Conservation (phyloP, 2,113 vertebrate species). For the Talpa occidentalis region DNA sequence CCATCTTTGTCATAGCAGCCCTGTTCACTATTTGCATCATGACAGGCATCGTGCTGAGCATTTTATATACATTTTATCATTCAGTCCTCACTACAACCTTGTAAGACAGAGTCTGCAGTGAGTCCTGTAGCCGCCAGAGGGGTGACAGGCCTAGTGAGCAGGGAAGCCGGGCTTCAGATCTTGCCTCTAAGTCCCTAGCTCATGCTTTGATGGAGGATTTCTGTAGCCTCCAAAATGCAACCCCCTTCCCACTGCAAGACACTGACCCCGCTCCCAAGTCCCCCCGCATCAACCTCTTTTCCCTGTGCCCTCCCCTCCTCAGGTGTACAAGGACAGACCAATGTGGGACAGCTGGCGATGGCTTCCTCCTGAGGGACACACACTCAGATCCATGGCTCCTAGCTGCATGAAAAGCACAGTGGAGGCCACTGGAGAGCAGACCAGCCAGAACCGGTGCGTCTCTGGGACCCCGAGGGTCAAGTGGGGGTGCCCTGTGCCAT, state of each 20-base stretch:
- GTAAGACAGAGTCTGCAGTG: too few species aligned
- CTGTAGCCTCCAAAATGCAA: fast-evolving
- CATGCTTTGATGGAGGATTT: not conserved
- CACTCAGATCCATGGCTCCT: constrained; percentile 97
- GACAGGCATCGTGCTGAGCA: too few species aligned
- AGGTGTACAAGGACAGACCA: constrained; percentile 96
- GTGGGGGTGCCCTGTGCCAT: fast-evolving
- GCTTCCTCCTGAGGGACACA: constrained; percentile 97
- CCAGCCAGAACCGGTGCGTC: constrained; percentile 91
- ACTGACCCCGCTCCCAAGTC: fast-evolving
- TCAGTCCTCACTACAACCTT: too few species aligned
- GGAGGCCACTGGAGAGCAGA: constrained; percentile 97
- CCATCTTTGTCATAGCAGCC: too few species aligned
- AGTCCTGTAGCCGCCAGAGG: too few species aligned
- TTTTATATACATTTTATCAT: too few species aligned
- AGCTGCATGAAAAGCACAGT: constrained; percentile 96
- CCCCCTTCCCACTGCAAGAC: not conserved
- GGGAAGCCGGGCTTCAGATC: fast-evolving
- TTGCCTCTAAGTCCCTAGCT: not conserved
- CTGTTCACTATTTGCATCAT: too few species aligned
- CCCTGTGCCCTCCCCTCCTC: fast-evolving
- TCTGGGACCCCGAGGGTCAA: fast-evolving
- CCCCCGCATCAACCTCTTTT: too few species aligned
- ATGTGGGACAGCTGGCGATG: constrained; percentile 97
- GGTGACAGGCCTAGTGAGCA: too few species aligned